phyloP scores from a whole-genome alignment of 2,888 invertebrate species.

The Strigamia crassipes region DNA sequence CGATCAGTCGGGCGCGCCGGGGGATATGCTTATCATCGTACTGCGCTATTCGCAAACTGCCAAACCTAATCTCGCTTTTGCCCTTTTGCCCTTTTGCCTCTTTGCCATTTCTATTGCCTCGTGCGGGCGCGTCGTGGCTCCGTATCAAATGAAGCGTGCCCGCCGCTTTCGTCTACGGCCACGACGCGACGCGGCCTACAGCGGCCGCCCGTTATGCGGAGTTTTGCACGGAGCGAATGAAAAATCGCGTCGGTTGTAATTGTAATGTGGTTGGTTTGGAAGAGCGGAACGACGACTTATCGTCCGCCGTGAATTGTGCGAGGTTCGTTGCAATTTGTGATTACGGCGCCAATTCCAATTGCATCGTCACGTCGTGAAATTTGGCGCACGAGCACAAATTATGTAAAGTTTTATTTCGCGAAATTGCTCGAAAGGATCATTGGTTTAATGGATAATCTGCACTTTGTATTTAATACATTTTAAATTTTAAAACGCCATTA shows the following conservation, averaged over 20 bases:
- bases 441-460: no score
- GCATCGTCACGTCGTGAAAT: neutral
- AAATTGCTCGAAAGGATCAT: no score
- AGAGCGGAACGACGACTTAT: neutral
- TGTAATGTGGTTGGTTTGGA: neutral
- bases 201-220: no score
- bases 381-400: neutral
- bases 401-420: neutral
- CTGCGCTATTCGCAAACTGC: neutral
- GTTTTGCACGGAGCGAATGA: neutral
- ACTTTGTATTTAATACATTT: no score
- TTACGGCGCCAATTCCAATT: neutral
- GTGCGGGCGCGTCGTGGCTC: neutral
- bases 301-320: neutral
- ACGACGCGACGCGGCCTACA: no score
- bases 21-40: neutral
- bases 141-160: neutral
- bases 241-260: neutral
- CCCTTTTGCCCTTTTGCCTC: neutral
- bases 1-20: neutral
- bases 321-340: neutral
- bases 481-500: no score
- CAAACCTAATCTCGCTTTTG: neutral
- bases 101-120: neutral
- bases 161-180: neutral